A percentile compares a stretch with the other conserved stretches of the same genome.
phyloP scores from a whole-genome alignment of 2,888 invertebrate genomes.

The Epicampocera succincta region DNA sequence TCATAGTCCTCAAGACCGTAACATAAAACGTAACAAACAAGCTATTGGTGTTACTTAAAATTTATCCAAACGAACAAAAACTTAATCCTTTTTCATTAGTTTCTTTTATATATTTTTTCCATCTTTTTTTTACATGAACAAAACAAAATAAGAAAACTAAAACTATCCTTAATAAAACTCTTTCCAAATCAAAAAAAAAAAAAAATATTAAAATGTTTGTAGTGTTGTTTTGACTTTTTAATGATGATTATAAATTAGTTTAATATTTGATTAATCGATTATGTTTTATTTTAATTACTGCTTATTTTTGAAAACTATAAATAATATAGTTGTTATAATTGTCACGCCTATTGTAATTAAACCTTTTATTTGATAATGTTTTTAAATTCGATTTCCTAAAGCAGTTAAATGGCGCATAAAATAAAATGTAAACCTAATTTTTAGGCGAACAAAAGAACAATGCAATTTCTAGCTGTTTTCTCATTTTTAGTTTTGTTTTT shows the following conservation, averaged over 20 bases:
- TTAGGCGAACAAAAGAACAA: constrained; percentile 43
- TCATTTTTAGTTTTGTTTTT: constrained; percentile 48
- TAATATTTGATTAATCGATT: constrained; percentile 41
- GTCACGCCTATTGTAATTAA: constrained; percentile 39
- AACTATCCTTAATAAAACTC: not conserved
- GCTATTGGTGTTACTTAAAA: constrained; percentile 59
- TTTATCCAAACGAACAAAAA: constrained; percentile 47
- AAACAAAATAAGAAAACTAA: constrained; percentile 10
- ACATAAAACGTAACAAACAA: constrained; percentile 61
- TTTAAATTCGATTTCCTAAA: constrained; percentile 42
- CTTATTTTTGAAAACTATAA: constrained; percentile 54
- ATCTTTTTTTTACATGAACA: constrained; percentile 35
- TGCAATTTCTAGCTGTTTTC: constrained; percentile 61
- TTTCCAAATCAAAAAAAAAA: constrained; percentile 2
- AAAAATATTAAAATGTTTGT: constrained; percentile 41
- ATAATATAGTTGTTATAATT: constrained; percentile 30
- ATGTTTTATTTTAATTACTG: constrained; percentile 54
- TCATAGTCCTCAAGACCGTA: constrained; percentile 52
- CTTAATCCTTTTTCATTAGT: constrained; percentile 37
- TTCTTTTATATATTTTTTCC: constrained; percentile 49
- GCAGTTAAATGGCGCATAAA: constrained; percentile 40
- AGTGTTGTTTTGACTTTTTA: constrained; percentile 58
- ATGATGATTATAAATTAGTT: constrained; percentile 39
- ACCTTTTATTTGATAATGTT: constrained; percentile 42
- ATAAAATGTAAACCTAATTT: constrained; percentile 7